These are phyloP conservation scores for Lateolabrax maculatus DNA, from an alignment of 2,797 vertebrate species.

Conservation along the genomic window DNA sequence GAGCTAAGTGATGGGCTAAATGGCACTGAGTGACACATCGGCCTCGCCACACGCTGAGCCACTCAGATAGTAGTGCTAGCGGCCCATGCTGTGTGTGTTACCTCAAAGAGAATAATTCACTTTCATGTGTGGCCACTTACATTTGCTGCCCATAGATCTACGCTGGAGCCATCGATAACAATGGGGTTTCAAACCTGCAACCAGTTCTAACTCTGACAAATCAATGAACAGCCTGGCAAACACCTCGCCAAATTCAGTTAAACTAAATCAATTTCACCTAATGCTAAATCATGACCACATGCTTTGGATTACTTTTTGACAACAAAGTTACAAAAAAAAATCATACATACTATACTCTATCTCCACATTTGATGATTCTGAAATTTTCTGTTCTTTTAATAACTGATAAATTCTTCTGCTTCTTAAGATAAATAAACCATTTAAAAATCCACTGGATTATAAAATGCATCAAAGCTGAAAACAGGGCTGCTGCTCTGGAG, in stretches of 20 bases:
- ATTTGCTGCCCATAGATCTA: conserved; percentile 41
- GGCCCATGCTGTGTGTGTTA: conserved; percentile 60
- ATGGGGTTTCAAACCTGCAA: conserved; percentile 44
- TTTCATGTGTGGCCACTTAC: conserved; percentile 72
- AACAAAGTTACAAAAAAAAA: background rate
- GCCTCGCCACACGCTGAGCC: conserved; percentile 62
- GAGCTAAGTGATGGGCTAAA: conserved; percentile 68
- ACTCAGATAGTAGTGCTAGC: conserved; percentile 51
- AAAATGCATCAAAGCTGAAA: background rate
- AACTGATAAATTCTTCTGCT: background rate
- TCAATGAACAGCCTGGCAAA: conserved; percentile 15
- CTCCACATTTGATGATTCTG: background rate
- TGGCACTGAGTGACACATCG: conserved; percentile 69
- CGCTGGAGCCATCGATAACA: conserved; percentile 39
- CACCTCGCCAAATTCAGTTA: background rate
- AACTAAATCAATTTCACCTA: background rate
- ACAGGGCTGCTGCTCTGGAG: background rate
- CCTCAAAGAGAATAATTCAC: conserved; percentile 80
- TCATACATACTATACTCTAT: background rate
- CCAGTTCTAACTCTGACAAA: background rate
- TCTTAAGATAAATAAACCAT: background rate
- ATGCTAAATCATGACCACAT: background rate
- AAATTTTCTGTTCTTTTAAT: background rate
- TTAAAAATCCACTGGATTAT: background rate
- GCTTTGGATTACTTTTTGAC: background rate